Conservation (phyloP, 2,113 vertebrate genomes). For the Lonchura striata region DNA sequence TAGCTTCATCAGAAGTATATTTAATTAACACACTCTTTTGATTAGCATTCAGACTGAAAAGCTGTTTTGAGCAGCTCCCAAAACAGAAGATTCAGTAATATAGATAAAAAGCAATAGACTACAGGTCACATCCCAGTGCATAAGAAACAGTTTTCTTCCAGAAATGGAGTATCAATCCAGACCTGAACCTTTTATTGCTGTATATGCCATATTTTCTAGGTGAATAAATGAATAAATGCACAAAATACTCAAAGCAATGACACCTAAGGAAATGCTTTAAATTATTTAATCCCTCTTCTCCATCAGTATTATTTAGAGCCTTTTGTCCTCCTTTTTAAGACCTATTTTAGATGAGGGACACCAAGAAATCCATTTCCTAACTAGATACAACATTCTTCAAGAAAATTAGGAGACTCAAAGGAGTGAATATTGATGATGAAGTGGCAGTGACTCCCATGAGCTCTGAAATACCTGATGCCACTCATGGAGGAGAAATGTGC, state of each 20-base stretch:
- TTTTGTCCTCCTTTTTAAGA: neutral
- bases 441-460: neutral
- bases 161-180: neutral
- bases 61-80: conserved; percentile 26
- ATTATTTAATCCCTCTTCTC: neutral
- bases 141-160: neutral
- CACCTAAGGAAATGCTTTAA: neutral
- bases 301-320: neutral
- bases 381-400: neutral
- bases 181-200: neutral
- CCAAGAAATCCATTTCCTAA: neutral
- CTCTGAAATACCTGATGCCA: neutral
- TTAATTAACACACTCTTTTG: conserved; percentile 31
- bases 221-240: neutral
- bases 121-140: neutral
- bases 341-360: neutral
- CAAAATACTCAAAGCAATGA: neutral
- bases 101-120: neutral
- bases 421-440: neutral
- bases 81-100: neutral
- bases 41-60: conserved; percentile 26
- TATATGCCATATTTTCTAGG: neutral
- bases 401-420: neutral
- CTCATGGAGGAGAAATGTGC: neutral
- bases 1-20: conserved; percentile 19